A percentile compares a stretch with the other conserved stretches of the same genome.
These are phyloP conservation scores for Fulmarus glacialis DNA, from an alignment of 2,113 vertebrate genomes.

Conservation along the genomic window DNA sequence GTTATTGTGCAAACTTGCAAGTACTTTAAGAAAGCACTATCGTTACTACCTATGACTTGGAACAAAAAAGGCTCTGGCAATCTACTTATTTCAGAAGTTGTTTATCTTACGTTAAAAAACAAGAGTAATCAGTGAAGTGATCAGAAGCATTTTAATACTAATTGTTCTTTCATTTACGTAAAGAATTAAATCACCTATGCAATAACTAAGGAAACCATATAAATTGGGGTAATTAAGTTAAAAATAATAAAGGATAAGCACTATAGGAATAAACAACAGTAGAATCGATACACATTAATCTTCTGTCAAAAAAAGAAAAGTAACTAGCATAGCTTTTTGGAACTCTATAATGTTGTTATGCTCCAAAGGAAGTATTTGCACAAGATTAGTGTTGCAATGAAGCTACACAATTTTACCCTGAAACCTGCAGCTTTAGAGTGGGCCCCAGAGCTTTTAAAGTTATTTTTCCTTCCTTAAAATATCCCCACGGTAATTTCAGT, in stretches of 20 bases:
- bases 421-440: background rate
- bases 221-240: background rate
- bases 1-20: background rate
- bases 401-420: background rate
- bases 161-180: background rate
- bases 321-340: background rate
- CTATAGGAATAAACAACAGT: background rate
- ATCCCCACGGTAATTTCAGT: slow-evolving; percentile 20
- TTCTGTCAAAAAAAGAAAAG: background rate
- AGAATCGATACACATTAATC: background rate
- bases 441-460: background rate
- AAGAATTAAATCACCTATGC: background rate
- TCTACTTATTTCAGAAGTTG: background rate
- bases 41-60: background rate
- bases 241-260: background rate
- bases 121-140: background rate
- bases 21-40: background rate
- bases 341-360: background rate
- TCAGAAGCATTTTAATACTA: background rate
- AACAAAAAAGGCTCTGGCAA: background rate
- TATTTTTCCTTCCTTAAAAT: slow-evolving; percentile 61
- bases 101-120: background rate
- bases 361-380: slow-evolving; percentile 11
- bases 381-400: background rate
- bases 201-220: background rate